phyloP scores from a whole-genome alignment of 1,140 invertebrate genomes.

The Drosophila equinoxialis region DNA sequence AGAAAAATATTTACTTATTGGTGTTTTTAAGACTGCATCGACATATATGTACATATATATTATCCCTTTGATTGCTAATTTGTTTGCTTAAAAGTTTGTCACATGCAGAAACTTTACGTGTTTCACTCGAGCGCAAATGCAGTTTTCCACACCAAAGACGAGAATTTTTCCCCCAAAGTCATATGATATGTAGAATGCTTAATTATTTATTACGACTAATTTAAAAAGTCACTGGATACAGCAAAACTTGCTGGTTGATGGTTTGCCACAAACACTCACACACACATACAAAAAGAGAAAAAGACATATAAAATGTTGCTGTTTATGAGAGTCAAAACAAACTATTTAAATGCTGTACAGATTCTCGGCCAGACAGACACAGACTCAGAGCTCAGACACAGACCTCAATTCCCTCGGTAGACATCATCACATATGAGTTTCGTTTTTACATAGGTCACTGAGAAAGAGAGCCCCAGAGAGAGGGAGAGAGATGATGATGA shows the following conservation, averaged over 20 bases:
- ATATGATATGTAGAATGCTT: constrained; percentile 64
- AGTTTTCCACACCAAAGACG: constrained; percentile 40
- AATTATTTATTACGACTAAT: constrained; percentile 80
- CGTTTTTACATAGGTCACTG: constrained; percentile 55
- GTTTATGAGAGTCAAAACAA: constrained; percentile 35
- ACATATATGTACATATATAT: background rate
- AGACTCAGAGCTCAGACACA: constrained; percentile 2
- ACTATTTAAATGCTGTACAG: constrained; percentile 51
- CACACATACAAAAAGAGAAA: constrained; percentile 5
- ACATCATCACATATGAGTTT: constrained; percentile 36
- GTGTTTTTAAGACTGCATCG: background rate
- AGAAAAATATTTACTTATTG: background rate
- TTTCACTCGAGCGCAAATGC: constrained; percentile 54
- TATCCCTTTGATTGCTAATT: constrained; percentile 34
- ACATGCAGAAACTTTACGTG: constrained; percentile 25
- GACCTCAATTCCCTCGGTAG: constrained; percentile 25
- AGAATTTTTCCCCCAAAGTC: constrained; percentile 24
- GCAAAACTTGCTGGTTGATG: constrained; percentile 29
- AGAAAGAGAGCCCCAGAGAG: constrained; percentile 4
- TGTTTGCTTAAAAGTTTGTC: constrained; percentile 19
- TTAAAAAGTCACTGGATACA: constrained; percentile 60
- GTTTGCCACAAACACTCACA: constrained; percentile 4
- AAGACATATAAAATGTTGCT: constrained; percentile 44
- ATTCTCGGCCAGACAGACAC: constrained; percentile 32
- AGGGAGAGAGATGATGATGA: background rate